A percentile compares a stretch with the other conserved stretches of the same genome.
Evolutionary conservation across 2,888 invertebrate genomes (phyloP).

Genomic region (Vannuccia rotundouncinata): DNA sequence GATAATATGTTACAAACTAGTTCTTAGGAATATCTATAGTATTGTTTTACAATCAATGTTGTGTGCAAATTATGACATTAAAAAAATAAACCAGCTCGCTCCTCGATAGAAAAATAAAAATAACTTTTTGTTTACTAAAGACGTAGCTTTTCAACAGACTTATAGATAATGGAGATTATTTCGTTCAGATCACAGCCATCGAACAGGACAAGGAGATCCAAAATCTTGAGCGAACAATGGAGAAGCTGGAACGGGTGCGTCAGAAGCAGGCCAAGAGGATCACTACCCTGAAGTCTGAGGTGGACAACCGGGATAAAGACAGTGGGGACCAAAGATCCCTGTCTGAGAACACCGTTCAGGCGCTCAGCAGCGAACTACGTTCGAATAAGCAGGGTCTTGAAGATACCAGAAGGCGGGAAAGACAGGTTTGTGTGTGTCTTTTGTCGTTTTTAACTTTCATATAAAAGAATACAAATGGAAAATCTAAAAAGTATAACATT

Average conservation of each 20-base stretch:
- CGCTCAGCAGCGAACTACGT: conserved; percentile 53
- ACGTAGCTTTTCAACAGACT: no score
- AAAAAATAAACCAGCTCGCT: no score
- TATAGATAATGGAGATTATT: no score
- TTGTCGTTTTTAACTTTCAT: no score
- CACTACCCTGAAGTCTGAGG: conserved; percentile 46
- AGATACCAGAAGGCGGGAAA: conserved; percentile 50
- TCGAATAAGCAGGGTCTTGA: conserved; percentile 52
- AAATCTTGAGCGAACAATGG: conserved; percentile 48
- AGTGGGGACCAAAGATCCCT: conserved; percentile 46
- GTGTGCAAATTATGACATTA: no score
- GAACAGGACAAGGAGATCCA: conserved; percentile 53
- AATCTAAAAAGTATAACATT: no score
- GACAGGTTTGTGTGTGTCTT: conserved; percentile 49
- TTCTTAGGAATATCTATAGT: no score
- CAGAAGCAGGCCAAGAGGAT: conserved; percentile 54
- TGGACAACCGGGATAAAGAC: conserved; percentile 44
- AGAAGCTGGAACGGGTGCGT: conserved; percentile 52
- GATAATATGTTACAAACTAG: no score
- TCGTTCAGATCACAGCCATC: conserved; percentile 17
- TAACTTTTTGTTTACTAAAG: no score
- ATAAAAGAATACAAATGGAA: no score
- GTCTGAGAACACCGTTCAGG: conserved; percentile 54
- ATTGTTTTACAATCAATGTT: no score
- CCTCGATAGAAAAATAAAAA: no score